These are phyloP conservation scores for Tiphia femorata DNA, from an alignment of 2,888 invertebrate species.

Conservation along the genomic window DNA sequence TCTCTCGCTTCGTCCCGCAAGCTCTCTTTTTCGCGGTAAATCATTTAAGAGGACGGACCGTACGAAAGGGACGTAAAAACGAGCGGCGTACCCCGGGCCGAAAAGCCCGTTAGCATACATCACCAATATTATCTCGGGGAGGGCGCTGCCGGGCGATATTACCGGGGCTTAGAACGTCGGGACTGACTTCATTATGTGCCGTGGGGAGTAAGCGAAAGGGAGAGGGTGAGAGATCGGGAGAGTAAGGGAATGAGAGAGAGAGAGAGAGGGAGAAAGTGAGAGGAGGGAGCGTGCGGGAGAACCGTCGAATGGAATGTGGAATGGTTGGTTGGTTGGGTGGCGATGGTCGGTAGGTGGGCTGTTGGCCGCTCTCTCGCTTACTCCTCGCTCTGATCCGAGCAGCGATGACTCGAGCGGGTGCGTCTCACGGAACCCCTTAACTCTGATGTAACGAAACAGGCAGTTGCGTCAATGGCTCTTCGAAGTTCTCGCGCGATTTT, in stretches of 20 bases:
- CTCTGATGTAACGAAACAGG: too few species aligned
- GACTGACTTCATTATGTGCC: constrained; percentile 64
- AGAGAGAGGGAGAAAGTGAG: constrained; percentile 21
- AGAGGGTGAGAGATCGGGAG: constrained; percentile 18
- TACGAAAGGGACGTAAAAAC: constrained; percentile 4
- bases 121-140: constrained; percentile 63
- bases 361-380: too few species aligned
- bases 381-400: too few species aligned
- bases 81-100: constrained; percentile 30
- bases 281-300: constrained; percentile 32
- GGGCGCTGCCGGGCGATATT: constrained; percentile 58
- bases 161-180: constrained; percentile 61
- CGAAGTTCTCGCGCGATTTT: too few species aligned
- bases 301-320: constrained; percentile 61
- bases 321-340: constrained; percentile 52
- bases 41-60: constrained; percentile 45
- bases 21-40: constrained; percentile 44
- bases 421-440: too few species aligned
- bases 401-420: too few species aligned
- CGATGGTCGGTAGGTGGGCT: constrained; percentile 33
- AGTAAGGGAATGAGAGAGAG: constrained; percentile 20
- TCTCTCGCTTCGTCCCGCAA: neutral
- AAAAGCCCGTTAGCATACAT: constrained; percentile 64
- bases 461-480: too few species aligned
- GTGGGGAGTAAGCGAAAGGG: constrained; percentile 20